These are phyloP conservation scores for Caenorhabditis briggsae DNA, from an alignment of 1,140 invertebrate species.

Conservation along the genomic window DNA sequence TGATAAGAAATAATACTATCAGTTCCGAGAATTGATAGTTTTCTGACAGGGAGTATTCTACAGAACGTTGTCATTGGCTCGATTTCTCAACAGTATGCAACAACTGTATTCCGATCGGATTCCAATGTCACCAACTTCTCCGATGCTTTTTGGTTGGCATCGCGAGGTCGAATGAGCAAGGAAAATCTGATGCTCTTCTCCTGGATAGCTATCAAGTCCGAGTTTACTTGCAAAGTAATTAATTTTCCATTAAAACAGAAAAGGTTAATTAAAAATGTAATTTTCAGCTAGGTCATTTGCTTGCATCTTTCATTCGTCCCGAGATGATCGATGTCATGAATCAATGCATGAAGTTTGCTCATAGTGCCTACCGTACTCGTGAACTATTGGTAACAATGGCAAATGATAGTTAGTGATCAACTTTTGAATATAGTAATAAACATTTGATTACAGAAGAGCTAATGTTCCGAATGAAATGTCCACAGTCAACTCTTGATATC, in stretches of 20 bases:
- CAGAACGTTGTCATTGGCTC: conserved; percentile 51
- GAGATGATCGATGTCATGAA: conserved; percentile 30
- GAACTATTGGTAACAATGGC: conserved; percentile 29
- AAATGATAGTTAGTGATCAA: conserved; percentile 34
- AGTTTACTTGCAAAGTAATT: conserved; percentile 29
- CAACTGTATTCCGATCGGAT: conserved; percentile 39
- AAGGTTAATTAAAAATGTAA: background rate
- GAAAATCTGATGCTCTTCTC: conserved; percentile 21
- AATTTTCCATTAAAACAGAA: background rate
- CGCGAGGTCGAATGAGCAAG: conserved; percentile 32
- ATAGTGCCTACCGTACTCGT: conserved; percentile 31
- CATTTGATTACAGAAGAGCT: background rate
- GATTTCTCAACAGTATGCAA: conserved; percentile 42
- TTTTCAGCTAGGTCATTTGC: conserved; percentile 16
- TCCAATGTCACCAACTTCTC: conserved; percentile 46
- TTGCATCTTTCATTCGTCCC: conserved; percentile 23
- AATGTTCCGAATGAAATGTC: conserved; percentile 33
- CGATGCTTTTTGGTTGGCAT: conserved; percentile 32
- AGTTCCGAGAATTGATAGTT: conserved; percentile 30
- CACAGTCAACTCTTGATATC: conserved; percentile 3
- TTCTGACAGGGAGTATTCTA: background rate
- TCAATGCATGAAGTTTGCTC: conserved; percentile 44
- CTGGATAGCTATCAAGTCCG: conserved; percentile 22
- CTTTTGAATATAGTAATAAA: background rate
- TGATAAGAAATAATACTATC: conserved; percentile 47